phyloP scores from a whole-genome alignment of 2,797 vertebrate genomes.

The Tokudaia tokunoshimensis region DNA sequence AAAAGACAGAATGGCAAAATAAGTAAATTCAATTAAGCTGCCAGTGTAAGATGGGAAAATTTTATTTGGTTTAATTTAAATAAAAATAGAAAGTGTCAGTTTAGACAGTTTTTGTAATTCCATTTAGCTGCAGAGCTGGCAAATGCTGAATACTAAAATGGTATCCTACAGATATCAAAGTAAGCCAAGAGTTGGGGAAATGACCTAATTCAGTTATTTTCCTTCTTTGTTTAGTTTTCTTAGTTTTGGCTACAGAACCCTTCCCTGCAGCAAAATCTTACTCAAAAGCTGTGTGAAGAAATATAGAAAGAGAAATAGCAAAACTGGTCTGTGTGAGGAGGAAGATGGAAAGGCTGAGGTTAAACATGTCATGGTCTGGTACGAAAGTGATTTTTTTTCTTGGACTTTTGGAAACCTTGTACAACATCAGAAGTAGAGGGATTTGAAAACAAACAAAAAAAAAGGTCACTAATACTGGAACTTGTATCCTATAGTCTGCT shows the following conservation, averaged over 20 bases:
- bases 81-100: slow-evolving; percentile 69
- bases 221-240: slow-evolving; percentile 7
- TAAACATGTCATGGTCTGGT: neutral
- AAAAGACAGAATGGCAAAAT: slow-evolving; percentile 47
- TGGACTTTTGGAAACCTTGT: neutral
- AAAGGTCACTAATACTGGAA: neutral
- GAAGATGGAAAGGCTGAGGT: neutral
- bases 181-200: slow-evolving; percentile 58
- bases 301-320: slow-evolving; percentile 35
- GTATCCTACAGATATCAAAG: slow-evolving; percentile 59
- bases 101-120: slow-evolving; percentile 8
- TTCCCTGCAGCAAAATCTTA: slow-evolving; percentile 61
- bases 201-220: slow-evolving; percentile 71
- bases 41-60: slow-evolving; percentile 24
- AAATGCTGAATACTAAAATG: slow-evolving; percentile 58
- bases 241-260: slow-evolving; percentile 13
- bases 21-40: slow-evolving; percentile 43
- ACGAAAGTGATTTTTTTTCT: neutral
- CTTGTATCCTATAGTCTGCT: neutral
- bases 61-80: slow-evolving; percentile 39
- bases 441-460: neutral
- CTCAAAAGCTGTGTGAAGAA: slow-evolving; percentile 3
- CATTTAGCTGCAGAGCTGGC: slow-evolving; percentile 63
- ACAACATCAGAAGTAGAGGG: neutral
- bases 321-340: neutral